Conservation (phyloP, 2,888 invertebrate genomes). For the Unio delphinus region DNA sequence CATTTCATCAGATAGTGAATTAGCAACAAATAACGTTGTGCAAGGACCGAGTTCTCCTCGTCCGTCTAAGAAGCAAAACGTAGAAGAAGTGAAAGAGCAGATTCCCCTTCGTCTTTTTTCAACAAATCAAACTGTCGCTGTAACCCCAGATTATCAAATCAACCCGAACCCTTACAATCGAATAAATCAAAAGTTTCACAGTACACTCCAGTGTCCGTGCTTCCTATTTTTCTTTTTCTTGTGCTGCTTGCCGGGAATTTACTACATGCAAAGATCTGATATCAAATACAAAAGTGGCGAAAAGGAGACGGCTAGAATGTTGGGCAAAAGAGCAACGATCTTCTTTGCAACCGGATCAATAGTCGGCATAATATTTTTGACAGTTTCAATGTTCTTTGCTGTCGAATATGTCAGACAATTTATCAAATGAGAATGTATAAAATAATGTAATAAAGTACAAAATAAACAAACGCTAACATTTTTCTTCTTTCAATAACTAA, state of each 20-base stretch:
- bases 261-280: constrained; percentile 48
- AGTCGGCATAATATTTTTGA: constrained; percentile 32
- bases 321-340: constrained; percentile 34
- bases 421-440: constrained; percentile 1
- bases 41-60: constrained; percentile 14
- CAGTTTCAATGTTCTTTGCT: constrained; percentile 35
- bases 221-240: constrained; percentile 54
- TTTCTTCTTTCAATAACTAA: too few relatives aligned
- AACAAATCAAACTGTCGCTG: constrained; percentile 8
- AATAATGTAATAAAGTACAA: too few relatives aligned
- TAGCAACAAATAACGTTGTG: constrained; percentile 6
- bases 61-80: constrained; percentile 14
- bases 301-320: constrained; percentile 25
- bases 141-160: constrained; percentile 27
- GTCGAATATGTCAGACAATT: constrained; percentile 35
- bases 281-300: constrained; percentile 43
- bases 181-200: constrained; percentile 47
- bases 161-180: constrained; percentile 47
- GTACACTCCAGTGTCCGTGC: constrained; percentile 49
- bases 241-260: constrained; percentile 51
- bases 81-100: constrained; percentile 18
- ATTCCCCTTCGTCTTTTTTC: constrained; percentile 26
- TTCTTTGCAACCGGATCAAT: constrained; percentile 41
- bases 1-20: constrained; percentile 20
- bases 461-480: too few relatives aligned